These are phyloP conservation scores for Fistularia commersonii DNA, from an alignment of 2,797 vertebrate genomes.

Conservation along the genomic window DNA sequence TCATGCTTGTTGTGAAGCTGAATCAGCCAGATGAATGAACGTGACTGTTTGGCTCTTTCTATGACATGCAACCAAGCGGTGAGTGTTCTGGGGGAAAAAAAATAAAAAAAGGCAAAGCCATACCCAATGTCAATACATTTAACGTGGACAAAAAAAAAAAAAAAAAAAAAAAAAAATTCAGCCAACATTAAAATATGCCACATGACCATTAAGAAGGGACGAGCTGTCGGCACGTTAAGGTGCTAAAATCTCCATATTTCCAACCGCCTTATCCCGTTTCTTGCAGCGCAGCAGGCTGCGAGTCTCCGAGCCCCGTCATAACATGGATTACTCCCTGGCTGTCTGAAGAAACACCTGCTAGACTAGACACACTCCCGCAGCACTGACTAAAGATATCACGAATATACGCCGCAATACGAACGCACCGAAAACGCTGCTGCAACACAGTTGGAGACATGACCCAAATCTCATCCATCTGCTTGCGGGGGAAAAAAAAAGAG, in stretches of 20 bases:
- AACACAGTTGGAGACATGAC: constrained; percentile 36
- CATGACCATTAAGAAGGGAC: constrained; percentile 2
- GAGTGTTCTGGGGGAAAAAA: too few relatives aligned
- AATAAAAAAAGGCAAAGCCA: neutral
- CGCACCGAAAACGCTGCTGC: constrained; percentile 23
- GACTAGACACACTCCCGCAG: constrained; percentile 41
- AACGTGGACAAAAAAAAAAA: too few relatives aligned
- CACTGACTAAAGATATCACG: constrained; percentile 39
- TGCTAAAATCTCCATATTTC: constrained; percentile 24
- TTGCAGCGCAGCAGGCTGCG: constrained; percentile 32
- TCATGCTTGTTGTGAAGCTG: too few relatives aligned
- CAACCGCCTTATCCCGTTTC: constrained; percentile 36
- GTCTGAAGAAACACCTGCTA: constrained; percentile 56
- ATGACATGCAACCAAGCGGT: too few relatives aligned
- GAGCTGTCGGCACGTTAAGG: constrained; percentile 19
- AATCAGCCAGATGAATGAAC: neutral
- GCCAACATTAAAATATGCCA: too few relatives aligned
- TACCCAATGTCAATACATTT: too few relatives aligned
- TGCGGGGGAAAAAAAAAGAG: constrained; percentile 23
- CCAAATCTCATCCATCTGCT: constrained; percentile 15
- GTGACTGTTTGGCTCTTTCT: neutral
- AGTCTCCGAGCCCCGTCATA: constrained; percentile 46
- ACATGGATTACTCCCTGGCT: constrained; percentile 35
- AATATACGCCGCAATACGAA: constrained; percentile 26
- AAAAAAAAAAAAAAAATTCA: too few relatives aligned